Evolutionary conservation across 2,888 invertebrate genomes (phyloP).

Genomic region (Reticulitermes lucifugus): DNA sequence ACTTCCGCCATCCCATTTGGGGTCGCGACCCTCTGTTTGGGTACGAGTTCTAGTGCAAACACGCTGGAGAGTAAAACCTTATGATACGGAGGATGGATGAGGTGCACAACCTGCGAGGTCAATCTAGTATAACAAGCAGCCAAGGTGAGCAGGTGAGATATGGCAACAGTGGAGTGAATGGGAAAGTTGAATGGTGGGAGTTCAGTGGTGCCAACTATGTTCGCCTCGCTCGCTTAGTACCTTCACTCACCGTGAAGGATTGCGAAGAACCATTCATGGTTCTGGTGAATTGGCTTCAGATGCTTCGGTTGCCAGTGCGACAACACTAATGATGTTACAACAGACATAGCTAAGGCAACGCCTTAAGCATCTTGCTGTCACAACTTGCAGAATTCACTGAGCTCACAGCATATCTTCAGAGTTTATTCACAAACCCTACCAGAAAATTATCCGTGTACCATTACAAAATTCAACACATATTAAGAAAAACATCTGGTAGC

Average conservation of each 20-base stretch:
- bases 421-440: too few species aligned
- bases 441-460: too few species aligned
- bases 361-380: too few species aligned
- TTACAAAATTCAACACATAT: too few species aligned
- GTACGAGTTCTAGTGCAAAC: slow-evolving; percentile 8
- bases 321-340: too few species aligned
- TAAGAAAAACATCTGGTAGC: too few species aligned
- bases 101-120: slow-evolving; percentile 30
- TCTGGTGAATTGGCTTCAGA: too few species aligned
- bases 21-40: slow-evolving; percentile 27
- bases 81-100: slow-evolving; percentile 11
- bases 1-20: slow-evolving; percentile 11
- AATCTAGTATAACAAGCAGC: slow-evolving; percentile 32
- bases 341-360: too few species aligned
- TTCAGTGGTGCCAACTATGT: slow-evolving; percentile 34
- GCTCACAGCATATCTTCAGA: too few species aligned
- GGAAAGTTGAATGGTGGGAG: slow-evolving; percentile 35
- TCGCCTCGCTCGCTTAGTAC: slow-evolving; percentile 7
- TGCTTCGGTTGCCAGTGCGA: too few species aligned
- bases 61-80: background rate
- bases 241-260: background rate
- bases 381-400: too few species aligned
- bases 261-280: background rate
- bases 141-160: slow-evolving; percentile 36
- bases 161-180: slow-evolving; percentile 22